Evolutionary conservation across 1,140 invertebrate species (phyloP).

Genomic region (Ladona fulva): DNA sequence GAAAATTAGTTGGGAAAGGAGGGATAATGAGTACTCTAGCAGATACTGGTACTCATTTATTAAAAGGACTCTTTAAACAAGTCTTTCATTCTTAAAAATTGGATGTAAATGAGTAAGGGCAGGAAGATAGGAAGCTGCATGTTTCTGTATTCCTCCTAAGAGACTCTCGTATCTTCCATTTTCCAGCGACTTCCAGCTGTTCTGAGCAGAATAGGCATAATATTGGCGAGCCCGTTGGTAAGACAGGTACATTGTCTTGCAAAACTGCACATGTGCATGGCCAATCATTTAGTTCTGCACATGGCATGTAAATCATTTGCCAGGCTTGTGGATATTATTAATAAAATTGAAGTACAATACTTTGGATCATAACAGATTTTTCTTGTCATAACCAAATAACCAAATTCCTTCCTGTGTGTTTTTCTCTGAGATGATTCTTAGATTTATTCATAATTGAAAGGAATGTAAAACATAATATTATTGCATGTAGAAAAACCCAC

Average conservation of each 20-base stretch:
- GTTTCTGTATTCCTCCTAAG: conserved; percentile 5
- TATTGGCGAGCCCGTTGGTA: conserved; percentile 87
- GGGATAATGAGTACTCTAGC: no score
- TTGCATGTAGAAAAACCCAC: neutral
- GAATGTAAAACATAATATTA: neutral
- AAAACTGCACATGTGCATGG: conserved; percentile 8
- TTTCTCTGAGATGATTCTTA: neutral
- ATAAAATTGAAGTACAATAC: neutral
- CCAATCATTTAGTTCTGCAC: conserved; percentile 1
- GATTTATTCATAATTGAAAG: neutral
- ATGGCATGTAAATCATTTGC: conserved; percentile 10
- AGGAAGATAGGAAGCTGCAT: neutral
- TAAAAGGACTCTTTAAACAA: neutral
- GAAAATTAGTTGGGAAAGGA: no score
- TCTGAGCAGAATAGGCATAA: conserved; percentile 85
- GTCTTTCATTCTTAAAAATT: neutral
- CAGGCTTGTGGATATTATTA: neutral
- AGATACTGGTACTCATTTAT: neutral
- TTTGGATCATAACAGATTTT: no score
- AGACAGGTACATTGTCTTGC: conserved; percentile 46
- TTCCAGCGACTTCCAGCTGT: conserved; percentile 85
- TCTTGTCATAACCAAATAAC: no score
- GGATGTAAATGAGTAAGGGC: conserved; percentile 4
- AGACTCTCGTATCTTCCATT: conserved; percentile 21
- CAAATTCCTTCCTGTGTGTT: no score